These are phyloP conservation scores for Melanargia galathea DNA, from an alignment of 2,888 invertebrate species.

Conservation along the genomic window DNA sequence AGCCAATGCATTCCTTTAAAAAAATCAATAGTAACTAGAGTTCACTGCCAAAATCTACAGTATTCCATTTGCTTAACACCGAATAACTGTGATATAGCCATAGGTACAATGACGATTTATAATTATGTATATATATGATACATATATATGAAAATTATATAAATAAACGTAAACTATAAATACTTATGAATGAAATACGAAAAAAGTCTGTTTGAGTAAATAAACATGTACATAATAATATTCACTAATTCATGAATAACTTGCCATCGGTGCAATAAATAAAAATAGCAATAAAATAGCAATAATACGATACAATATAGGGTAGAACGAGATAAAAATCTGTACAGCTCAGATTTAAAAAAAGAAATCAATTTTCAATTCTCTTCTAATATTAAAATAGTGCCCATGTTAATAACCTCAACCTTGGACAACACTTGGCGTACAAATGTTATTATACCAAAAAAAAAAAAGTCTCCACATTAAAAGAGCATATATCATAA, in stretches of 20 bases:
- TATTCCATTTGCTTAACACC: background rate
- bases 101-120: background rate
- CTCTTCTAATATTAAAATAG: conserved; percentile 16
- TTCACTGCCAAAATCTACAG: background rate
- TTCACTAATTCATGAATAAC: background rate
- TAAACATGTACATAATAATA: background rate
- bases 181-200: too few species aligned
- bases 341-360: conserved; percentile 40
- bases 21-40: background rate
- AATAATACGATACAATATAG: conserved; percentile 16
- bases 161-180: too few species aligned
- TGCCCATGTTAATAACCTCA: conserved; percentile 52
- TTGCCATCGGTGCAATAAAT: background rate
- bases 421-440: conserved; percentile 46
- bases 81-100: too few species aligned
- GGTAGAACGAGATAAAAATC: conserved; percentile 58
- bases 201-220: background rate
- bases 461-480: conserved; percentile 50
- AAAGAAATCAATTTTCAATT: conserved; percentile 2
- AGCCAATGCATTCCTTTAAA: background rate
- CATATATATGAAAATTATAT: too few species aligned
- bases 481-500: conserved; percentile 61
- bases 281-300: background rate
- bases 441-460: conserved; percentile 41
- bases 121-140: too few species aligned